Evolutionary conservation across 2,888 invertebrate genomes (phyloP), one percentile per base, ranked within the genome.

Genomic region (Papilio elwesi): DNA sequence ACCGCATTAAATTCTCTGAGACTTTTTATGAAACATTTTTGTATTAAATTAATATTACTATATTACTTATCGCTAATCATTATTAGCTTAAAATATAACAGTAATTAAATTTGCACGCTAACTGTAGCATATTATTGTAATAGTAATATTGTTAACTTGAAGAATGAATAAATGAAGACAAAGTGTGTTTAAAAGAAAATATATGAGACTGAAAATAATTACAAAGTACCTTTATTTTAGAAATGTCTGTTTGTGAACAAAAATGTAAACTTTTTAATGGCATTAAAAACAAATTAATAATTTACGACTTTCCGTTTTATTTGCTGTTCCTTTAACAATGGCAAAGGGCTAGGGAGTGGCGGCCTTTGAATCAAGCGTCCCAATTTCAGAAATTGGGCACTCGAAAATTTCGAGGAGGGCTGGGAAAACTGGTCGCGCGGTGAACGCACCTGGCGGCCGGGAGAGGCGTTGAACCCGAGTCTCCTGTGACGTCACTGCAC

Each of bases 401-500:
- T 74, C 71, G 49, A 76, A 76, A 53, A 48, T 49, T 68, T 63
- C 48, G 64, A 68, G 51, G 52, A 70, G 68, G 68, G 67, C 72
- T 63, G 67, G 74, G 36, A 68, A 72, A 75, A 70, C 68, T 72
- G 68, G 68, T 72, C 68, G 68, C 66, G 66, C 70, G 81, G 85
- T 85, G 86, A 88, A 88, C 89, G 89, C 90, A 91, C 91, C 91
- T 90, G 90, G 87, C 72, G 76, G 78, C 77, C 75, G 71, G 78
- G 82, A 85, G 89, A 86, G 90, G 82, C 90, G 88, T 88, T 90
- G 92, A 91, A 87, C 90, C 85, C 87, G 51, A 52, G 55, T 62
- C 87, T 87, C 90, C 90, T 85, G 91, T 91, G 90, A 91, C 90
- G 91, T 92, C 89, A 89, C 74, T 81, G 78, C 82, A 87, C 88